Evolutionary conservation across 1,140 invertebrate genomes (phyloP), one percentile per base, ranked within the genome.

Genomic region (Aporrectodea caliginosa): DNA sequence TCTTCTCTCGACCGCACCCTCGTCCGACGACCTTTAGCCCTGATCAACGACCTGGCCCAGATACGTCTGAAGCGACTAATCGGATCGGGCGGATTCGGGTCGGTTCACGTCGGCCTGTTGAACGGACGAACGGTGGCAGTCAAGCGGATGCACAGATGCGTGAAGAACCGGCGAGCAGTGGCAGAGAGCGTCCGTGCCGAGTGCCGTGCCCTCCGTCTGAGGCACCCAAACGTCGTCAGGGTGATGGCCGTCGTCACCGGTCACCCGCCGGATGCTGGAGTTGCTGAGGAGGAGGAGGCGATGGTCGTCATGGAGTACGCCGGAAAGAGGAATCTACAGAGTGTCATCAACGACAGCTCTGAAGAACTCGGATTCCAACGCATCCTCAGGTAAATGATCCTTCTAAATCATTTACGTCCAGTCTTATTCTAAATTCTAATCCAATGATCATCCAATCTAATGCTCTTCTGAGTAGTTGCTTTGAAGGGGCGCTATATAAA

Each of bases 241-340:
- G 79, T 80, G 22, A 33, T 80, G n/a, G 74, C 79, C n/a, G 58
- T 75, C 30, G 33, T 30, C 31, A 43, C 68, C 16, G 78, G 78
- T 29, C 35, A 30, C n/a, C 70, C 71, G 12, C 35, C n/a, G 27
- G 73, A 34, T 27, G 31, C 73, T 1, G 27, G 1, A 31, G 12
- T 30, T 33, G n/a, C n/a, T n/a, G n/a, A n/a, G n/a, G n/a, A n/a
- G n/a, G 43, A 78, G 27, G 58, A 78, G 16, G 69, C 68, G 31
- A 33, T 78, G 6, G n/a, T 90, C n/a, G 77, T 89, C n/a, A 89
- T 90, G 87, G 87, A 89, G 78, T 81, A 77, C 30, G 85, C 82
- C 33, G 78, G 80, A 77, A 68, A 79, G 1, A 77, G 80, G 14
- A 88, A 84, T 69, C 80, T 89, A 0, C 85, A 87, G 73, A 76